A percentile compares a stretch with the other conserved stretches of the same genome.
phyloP scores from a whole-genome alignment of 2,797 vertebrate genomes.

The Myotis myotis region DNA sequence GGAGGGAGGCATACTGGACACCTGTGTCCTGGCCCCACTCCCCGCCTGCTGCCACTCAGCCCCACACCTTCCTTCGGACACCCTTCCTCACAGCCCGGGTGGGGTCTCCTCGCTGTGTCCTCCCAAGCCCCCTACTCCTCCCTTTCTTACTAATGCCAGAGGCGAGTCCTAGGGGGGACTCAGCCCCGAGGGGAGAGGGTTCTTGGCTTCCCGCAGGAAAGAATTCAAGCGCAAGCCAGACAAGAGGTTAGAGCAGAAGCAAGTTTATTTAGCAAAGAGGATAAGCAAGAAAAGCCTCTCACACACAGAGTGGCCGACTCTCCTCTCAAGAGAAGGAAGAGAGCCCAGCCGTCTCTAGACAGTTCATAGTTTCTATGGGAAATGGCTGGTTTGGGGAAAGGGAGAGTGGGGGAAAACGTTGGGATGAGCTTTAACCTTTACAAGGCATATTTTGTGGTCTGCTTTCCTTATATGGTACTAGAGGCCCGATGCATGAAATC shows the following conservation, averaged over 20 bases:
- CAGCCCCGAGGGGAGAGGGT: not conserved
- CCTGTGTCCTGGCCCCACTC: fast-evolving
- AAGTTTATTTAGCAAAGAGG: not conserved
- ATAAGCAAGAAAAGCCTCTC: not conserved
- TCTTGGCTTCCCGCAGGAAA: not conserved
- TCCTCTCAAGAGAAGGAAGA: not conserved
- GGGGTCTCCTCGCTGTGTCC: not conserved
- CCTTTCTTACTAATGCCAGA: not conserved
- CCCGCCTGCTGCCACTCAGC: not conserved
- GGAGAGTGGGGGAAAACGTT: not conserved
- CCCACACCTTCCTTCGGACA: not conserved
- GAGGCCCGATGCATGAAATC: no score
- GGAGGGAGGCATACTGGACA: not conserved
- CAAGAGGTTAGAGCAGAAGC: not conserved
- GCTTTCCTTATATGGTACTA: not conserved
- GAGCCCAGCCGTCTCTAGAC: not conserved
- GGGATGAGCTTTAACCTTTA: not conserved
- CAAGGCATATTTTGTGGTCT: not conserved
- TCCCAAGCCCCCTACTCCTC: fast-evolving
- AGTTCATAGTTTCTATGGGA: not conserved
- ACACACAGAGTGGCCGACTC: not conserved
- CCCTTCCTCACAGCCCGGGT: not conserved
- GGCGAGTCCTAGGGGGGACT: not conserved
- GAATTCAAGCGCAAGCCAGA: not conserved
- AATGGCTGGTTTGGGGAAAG: not conserved